phyloP scores from a whole-genome alignment of 2,888 invertebrate genomes.

The Dusona sp. region DNA sequence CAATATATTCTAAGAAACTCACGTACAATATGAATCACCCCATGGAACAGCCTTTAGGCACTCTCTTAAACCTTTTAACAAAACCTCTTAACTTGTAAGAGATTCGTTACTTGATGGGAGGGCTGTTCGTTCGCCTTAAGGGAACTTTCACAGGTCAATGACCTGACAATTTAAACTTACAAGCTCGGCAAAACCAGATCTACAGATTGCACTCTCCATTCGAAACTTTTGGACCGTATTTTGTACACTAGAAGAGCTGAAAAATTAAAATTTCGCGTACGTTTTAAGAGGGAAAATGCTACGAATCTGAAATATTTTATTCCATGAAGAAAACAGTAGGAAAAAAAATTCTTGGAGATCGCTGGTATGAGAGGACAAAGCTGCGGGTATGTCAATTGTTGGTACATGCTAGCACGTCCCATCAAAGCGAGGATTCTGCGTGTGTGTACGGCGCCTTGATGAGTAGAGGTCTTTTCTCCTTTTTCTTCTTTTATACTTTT shows the following conservation, averaged over 20 bases:
- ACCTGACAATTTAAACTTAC: neutral
- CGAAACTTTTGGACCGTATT: neutral
- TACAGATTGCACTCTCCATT: neutral
- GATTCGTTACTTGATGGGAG: conserved; percentile 3
- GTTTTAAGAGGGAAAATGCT: neutral
- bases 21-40: neutral
- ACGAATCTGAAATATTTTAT: conserved; percentile 10
- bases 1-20: neutral
- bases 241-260: neutral
- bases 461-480: conserved; percentile 19
- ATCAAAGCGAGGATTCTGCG: conserved; percentile 35
- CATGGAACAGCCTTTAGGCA: neutral
- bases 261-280: neutral
- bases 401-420: conserved; percentile 4
- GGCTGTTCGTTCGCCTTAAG: neutral
- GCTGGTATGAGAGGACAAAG: conserved; percentile 2
- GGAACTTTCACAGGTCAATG: neutral
- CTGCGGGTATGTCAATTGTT: conserved; percentile 27
- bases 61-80: neutral
- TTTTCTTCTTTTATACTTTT: neutral
- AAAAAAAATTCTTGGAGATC: neutral
- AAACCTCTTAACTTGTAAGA: conserved; percentile 6
- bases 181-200: neutral
- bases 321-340: neutral
- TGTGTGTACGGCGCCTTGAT: conserved; percentile 12